phyloP scores from a whole-genome alignment of 2,797 vertebrate species.

The Takifugu ocellatus region DNA sequence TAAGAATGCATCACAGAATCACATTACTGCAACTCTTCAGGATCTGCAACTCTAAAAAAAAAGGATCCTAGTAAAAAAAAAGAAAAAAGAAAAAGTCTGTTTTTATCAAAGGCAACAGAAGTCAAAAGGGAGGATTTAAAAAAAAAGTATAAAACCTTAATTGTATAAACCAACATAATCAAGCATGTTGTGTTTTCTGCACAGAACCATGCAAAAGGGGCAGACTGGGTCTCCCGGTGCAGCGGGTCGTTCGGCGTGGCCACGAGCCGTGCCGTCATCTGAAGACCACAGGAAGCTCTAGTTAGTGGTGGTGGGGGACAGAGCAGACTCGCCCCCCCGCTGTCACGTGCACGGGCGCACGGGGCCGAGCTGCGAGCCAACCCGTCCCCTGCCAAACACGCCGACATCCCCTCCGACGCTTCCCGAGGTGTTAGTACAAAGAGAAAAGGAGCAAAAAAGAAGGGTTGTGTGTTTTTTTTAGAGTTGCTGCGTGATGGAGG shows the following conservation, averaged over 20 bases:
- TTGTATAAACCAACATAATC: constrained; percentile 38
- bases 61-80: constrained; percentile 29
- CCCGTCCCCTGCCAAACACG: constrained; percentile 42
- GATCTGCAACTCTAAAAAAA: constrained; percentile 52
- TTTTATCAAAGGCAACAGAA: constrained; percentile 34
- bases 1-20: constrained; percentile 70
- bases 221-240: constrained; percentile 47
- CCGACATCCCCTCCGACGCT: constrained; percentile 35
- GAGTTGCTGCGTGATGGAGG: constrained; percentile 72
- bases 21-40: constrained; percentile 66
- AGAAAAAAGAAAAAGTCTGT: background rate
- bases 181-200: constrained; percentile 53
- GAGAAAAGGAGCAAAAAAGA: constrained; percentile 35
- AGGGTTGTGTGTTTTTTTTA: constrained; percentile 53
- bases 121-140: constrained; percentile 26
- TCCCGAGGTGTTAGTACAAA: constrained; percentile 64
- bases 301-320: constrained; percentile 56
- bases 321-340: constrained; percentile 52
- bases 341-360: constrained; percentile 50
- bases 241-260: constrained; percentile 41
- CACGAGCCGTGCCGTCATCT: constrained; percentile 52
- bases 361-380: constrained; percentile 59
- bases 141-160: constrained; percentile 37
- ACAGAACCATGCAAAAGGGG: constrained; percentile 67
- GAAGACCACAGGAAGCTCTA: constrained; percentile 73